Evolutionary conservation across 2,113 vertebrate species (phyloP).

Genomic region (Bubo blakistoni): DNA sequence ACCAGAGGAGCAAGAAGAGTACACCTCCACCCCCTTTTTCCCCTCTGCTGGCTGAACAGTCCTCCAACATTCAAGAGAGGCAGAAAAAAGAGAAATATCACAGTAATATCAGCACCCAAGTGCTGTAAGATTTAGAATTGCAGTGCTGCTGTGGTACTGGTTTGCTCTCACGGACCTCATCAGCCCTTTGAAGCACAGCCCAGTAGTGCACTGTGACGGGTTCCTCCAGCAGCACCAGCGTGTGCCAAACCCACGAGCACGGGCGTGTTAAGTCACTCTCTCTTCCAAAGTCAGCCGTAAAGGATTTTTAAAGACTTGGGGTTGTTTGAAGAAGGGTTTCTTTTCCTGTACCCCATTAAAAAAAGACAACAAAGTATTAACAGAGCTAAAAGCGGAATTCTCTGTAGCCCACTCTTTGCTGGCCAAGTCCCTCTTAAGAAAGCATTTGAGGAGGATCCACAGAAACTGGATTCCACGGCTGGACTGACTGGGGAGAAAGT

Average conservation of each 20-base stretch:
- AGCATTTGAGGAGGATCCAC: neutral
- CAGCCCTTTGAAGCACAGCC: neutral
- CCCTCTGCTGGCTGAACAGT: neutral
- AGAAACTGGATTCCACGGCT: neutral
- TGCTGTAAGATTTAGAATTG: neutral
- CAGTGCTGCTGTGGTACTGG: fast-evolving
- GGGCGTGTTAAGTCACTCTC: neutral
- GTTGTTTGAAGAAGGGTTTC: neutral
- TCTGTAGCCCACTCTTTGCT: neutral
- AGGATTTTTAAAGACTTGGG: neutral
- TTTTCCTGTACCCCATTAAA: neutral
- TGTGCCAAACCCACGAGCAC: fast-evolving
- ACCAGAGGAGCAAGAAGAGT: neutral
- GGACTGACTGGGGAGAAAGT: neutral
- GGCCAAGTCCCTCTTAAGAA: neutral
- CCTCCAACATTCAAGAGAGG: neutral
- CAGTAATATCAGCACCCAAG: neutral
- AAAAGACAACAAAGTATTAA: neutral
- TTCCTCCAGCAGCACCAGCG: neutral
- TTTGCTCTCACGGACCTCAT: neutral
- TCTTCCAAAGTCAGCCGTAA: neutral
- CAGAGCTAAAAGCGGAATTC: neutral
- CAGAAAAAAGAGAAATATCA: too few species aligned
- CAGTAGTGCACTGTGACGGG: too few species aligned
- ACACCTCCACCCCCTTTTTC: neutral